Percentiles rank a stretch among this genome's conserved stretches.
Conservation (phyloP, 1,140 invertebrate genomes). For the fruit fly (Drosophila melanogaster) region DNA sequence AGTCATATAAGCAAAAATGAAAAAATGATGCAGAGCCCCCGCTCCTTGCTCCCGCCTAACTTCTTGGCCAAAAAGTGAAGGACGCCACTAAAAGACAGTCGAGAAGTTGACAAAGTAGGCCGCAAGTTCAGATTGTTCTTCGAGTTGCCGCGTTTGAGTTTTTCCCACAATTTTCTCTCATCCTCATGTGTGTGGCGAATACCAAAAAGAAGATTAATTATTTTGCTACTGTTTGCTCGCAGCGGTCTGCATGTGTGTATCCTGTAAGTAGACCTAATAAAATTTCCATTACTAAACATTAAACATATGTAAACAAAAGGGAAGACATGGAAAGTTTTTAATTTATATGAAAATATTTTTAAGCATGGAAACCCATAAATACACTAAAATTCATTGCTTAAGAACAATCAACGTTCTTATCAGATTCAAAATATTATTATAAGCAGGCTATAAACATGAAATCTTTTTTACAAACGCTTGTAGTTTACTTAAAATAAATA, state of each 20-base stretch:
- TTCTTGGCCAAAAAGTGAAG: not conserved
- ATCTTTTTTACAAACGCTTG: too few species aligned
- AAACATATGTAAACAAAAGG: too few species aligned
- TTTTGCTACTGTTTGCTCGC: constrained; percentile 25
- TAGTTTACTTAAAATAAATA: not conserved
- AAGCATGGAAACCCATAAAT: too few species aligned
- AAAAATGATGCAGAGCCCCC: constrained; percentile 10
- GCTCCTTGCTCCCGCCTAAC: too few species aligned
- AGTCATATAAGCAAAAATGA: constrained; percentile 28
- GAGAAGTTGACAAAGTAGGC: constrained; percentile 42
- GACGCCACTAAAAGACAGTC: constrained; percentile 39
- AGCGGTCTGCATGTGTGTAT: constrained; percentile 7
- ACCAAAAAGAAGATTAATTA: constrained; percentile 66
- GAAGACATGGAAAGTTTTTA: not conserved
- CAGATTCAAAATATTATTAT: too few species aligned
- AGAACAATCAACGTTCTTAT: too few species aligned
- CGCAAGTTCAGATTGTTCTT: constrained; percentile 44
- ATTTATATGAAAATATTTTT: too few species aligned
- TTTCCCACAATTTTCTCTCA: constrained; percentile 6
- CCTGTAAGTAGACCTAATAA: not conserved
- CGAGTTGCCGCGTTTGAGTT: constrained; percentile 12
- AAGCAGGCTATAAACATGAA: too few species aligned
- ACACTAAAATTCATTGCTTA: too few species aligned
- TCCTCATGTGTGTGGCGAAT: constrained; percentile 13
- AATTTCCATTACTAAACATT: too few species aligned